A percentile compares a stretch with the other conserved stretches of the same genome.
Evolutionary conservation across 2,888 invertebrate genomes (phyloP).

Genomic region (Eupithecia abbreviata): DNA sequence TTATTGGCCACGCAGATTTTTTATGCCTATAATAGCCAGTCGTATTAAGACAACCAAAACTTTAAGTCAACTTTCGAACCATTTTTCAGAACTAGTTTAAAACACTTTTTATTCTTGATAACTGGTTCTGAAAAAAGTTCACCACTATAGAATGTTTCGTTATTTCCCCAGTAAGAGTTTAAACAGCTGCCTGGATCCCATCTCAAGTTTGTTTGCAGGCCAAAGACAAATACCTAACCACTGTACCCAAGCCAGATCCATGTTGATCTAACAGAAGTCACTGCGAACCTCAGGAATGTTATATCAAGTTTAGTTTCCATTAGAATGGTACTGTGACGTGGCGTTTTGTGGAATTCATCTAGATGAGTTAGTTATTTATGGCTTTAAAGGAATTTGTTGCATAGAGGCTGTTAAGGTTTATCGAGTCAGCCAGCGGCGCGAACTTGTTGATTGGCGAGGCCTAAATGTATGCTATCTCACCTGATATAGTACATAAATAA

Average conservation of each 20-base stretch:
- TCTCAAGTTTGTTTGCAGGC: constrained; percentile 57
- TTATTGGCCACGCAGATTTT: too few relatives aligned
- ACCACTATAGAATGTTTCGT: constrained; percentile 13
- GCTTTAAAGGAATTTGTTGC: neutral
- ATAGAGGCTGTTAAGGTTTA: too few relatives aligned
- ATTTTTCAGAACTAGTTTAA: too few relatives aligned
- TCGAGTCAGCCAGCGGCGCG: too few relatives aligned
- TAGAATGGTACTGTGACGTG: neutral
- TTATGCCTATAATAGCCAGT: too few relatives aligned
- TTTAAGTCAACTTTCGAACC: too few relatives aligned
- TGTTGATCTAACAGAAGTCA: constrained; percentile 58
- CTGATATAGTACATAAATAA: too few relatives aligned
- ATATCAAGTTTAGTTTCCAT: neutral
- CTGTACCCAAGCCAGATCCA: constrained; percentile 58
- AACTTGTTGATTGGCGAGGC: too few relatives aligned
- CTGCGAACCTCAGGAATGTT: neutral
- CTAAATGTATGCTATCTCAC: too few relatives aligned
- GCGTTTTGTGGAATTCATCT: neutral
- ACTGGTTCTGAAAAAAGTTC: neutral
- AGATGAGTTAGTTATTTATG: neutral
- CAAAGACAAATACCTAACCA: constrained; percentile 63
- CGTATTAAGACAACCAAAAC: too few relatives aligned
- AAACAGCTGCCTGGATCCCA: neutral
- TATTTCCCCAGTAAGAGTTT: neutral
- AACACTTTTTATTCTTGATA: too few relatives aligned